phyloP scores from a whole-genome alignment of 2,113 vertebrate species.

The Xyliphius kryptos region DNA sequence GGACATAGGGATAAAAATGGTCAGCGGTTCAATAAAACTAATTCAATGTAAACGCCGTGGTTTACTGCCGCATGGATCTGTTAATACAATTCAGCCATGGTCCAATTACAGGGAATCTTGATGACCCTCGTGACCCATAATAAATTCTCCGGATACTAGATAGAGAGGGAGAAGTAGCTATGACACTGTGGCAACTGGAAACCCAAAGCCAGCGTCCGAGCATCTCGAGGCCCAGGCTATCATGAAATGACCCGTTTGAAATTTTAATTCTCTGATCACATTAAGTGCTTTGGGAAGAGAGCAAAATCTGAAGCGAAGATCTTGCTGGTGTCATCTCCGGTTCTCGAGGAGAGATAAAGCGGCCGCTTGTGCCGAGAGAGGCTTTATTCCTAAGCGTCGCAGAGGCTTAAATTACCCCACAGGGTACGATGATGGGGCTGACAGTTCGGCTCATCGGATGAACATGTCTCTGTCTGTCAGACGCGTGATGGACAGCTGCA shows the following conservation, averaged over 20 bases:
- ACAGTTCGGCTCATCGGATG: too few species aligned
- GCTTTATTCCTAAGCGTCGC: too few species aligned
- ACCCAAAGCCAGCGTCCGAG: constrained; percentile 51
- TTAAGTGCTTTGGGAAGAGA: constrained; percentile 73
- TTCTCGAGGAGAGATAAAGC: constrained; percentile 49
- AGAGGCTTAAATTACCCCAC: too few species aligned
- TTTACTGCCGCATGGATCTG: constrained; percentile 79
- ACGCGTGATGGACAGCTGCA: too few species aligned
- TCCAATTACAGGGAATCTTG: constrained; percentile 80
- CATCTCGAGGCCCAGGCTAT: constrained; percentile 49
- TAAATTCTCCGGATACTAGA: constrained; percentile 71
- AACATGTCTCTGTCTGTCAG: too few species aligned
- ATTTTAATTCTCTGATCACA: constrained; percentile 81
- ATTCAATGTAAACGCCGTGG: constrained; percentile 88
- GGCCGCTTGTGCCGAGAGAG: too few species aligned
- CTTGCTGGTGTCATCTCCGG: constrained; percentile 60
- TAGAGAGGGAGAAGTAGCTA: too few species aligned
- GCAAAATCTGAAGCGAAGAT: constrained; percentile 60
- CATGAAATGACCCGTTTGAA: constrained; percentile 68
- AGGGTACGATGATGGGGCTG: too few species aligned
- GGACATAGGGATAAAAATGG: constrained; percentile 81
- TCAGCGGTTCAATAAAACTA: constrained; percentile 83
- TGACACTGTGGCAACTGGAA: constrained; percentile 51
- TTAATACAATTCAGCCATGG: constrained; percentile 78
- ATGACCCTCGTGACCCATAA: constrained; percentile 77